Conservation (phyloP, 2,113 vertebrate genomes). For the Erythrolamprus reginae region DNA sequence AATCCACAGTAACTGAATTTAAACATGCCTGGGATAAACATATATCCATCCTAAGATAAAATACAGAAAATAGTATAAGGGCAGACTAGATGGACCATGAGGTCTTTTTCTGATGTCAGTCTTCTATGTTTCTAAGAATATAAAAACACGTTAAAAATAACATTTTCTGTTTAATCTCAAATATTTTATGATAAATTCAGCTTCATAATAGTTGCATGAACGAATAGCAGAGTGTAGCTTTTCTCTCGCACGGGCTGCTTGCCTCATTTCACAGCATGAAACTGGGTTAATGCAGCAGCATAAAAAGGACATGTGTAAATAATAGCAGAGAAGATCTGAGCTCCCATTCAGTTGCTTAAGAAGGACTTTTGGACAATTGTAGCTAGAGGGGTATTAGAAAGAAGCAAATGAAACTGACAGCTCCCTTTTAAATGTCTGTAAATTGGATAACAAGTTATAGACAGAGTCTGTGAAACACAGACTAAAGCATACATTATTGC, state of each 20-base stretch:
- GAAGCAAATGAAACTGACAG: neutral
- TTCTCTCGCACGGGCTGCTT: neutral
- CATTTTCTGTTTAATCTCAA: neutral
- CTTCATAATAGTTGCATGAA: neutral
- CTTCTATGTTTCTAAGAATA: too few relatives aligned
- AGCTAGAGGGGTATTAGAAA: neutral
- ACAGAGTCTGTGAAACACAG: neutral
- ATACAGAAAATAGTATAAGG: too few relatives aligned
- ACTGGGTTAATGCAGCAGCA: neutral
- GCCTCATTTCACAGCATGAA: neutral
- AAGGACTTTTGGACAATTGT: neutral
- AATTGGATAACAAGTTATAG: neutral
- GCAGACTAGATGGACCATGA: too few relatives aligned
- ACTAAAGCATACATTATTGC: neutral
- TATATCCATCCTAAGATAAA: too few relatives aligned
- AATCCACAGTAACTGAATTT: too few relatives aligned
- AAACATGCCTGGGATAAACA: too few relatives aligned
- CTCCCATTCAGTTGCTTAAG: neutral
- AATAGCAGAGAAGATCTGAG: neutral
- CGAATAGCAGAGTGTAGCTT: neutral
- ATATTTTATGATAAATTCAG: neutral
- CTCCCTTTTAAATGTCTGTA: neutral
- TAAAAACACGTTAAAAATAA: neutral
- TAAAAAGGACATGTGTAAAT: neutral
- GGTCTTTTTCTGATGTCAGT: too few relatives aligned